These are phyloP conservation scores for Sinocyclocheilus rhinocerous DNA, from an alignment of 2,113 vertebrate species.

Conservation along the genomic window DNA sequence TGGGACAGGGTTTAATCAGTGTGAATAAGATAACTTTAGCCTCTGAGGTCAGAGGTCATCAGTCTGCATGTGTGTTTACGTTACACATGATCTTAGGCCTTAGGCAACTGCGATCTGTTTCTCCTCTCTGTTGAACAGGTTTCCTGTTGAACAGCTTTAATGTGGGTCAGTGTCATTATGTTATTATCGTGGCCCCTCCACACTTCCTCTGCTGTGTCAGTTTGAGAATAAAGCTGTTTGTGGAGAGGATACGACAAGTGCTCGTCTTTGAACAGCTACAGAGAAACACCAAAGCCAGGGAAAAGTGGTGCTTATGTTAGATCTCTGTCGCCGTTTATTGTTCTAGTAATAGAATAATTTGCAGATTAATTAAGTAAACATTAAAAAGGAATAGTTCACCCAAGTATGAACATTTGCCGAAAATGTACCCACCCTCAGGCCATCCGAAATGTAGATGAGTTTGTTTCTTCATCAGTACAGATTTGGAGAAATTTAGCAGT, in stretches of 20 bases:
- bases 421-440: background rate
- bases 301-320: background rate
- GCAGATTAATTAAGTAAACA: background rate
- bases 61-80: background rate
- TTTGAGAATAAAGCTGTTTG: slow-evolving; percentile 1
- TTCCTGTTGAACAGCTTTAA: slow-evolving; percentile 24
- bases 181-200: background rate
- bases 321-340: background rate
- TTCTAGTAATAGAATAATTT: background rate
- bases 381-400: background rate
- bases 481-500: background rate
- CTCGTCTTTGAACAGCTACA: background rate
- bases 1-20: background rate
- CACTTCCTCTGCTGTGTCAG: slow-evolving; percentile 14
- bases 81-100: slow-evolving; percentile 6
- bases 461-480: background rate
- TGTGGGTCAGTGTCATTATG: background rate
- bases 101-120: background rate
- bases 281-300: background rate
- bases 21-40: background rate
- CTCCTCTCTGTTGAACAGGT: slow-evolving; percentile 1
- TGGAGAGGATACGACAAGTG: background rate
- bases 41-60: slow-evolving; percentile 1
- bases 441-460: background rate
- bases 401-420: background rate